Evolutionary conservation across 2,888 invertebrate genomes (phyloP).

Genomic region (Melipona beecheii): DNA sequence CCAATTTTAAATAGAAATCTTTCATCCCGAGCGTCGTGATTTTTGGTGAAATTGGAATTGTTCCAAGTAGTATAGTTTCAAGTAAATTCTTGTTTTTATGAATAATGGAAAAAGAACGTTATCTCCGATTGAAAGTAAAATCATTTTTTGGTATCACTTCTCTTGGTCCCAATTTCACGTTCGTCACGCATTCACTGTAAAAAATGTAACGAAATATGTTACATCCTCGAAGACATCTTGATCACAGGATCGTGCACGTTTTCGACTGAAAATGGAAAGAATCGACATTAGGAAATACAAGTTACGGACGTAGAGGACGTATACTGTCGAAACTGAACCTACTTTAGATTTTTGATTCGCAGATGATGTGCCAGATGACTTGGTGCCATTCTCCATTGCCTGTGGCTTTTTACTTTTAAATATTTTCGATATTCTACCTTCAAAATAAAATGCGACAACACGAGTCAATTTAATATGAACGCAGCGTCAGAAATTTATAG

Average conservation of each 20-base stretch:
- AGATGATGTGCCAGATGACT: slow-evolving; percentile 43
- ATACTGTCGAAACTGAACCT: slow-evolving; percentile 17
- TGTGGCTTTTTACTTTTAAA: slow-evolving; percentile 73
- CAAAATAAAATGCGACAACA: not conserved
- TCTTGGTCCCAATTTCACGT: slow-evolving; percentile 73
- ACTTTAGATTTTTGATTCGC: slow-evolving; percentile 75
- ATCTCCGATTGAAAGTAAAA: slow-evolving; percentile 14
- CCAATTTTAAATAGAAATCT: not conserved
- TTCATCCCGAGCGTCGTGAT: not conserved
- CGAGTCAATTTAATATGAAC: not conserved
- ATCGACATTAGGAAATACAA: not conserved
- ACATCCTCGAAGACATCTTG: slow-evolving; percentile 48
- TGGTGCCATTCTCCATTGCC: slow-evolving; percentile 74
- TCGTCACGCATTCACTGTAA: slow-evolving; percentile 59
- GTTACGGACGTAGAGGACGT: not conserved
- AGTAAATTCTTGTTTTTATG: not conserved
- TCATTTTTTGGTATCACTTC: slow-evolving; percentile 20
- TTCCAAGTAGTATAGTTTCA: not conserved
- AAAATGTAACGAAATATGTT: slow-evolving; percentile 66
- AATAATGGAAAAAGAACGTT: slow-evolving; percentile 13
- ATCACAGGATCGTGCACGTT: slow-evolving; percentile 77
- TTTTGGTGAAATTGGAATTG: not conserved
- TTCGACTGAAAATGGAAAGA: slow-evolving; percentile 72
- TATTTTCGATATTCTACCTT: slow-evolving; percentile 77
- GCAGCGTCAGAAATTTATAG: not conserved